Conservation (phyloP, 1,140 invertebrate species). For the Drosophila sturtevanti region DNA sequence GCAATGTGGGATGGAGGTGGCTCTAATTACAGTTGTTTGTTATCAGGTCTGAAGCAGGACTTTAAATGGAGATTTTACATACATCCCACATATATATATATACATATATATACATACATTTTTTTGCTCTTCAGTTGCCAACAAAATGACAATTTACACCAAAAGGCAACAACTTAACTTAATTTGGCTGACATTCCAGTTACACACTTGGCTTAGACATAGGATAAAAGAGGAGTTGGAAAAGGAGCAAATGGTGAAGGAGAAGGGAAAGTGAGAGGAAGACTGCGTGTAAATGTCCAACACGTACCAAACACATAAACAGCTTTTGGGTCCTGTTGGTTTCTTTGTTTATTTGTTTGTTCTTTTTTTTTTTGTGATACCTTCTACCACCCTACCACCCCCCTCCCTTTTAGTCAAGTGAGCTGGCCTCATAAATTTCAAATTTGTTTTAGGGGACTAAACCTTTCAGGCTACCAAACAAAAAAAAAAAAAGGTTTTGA, state of each 20-base stretch:
- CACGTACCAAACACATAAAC: slow-evolving; percentile 75
- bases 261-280: slow-evolving; percentile 42
- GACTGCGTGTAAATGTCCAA: slow-evolving; percentile 56
- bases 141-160: slow-evolving; percentile 64
- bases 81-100: too few species aligned
- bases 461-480: slow-evolving; percentile 30
- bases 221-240: background rate
- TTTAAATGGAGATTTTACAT: slow-evolving; percentile 64
- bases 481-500: slow-evolving; percentile 25
- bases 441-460: slow-evolving; percentile 40
- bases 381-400: background rate
- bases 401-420: slow-evolving; percentile 50
- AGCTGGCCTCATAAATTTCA: slow-evolving; percentile 63
- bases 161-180: slow-evolving; percentile 59
- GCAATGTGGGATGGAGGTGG: background rate
- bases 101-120: slow-evolving; percentile 25
- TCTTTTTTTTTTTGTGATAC: slow-evolving; percentile 7
- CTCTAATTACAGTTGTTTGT: slow-evolving; percentile 69
- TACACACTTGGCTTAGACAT: slow-evolving; percentile 12
- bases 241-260: background rate
- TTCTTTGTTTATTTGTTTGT: slow-evolving; percentile 23
- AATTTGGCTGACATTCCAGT: slow-evolving; percentile 53
- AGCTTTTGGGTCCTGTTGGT: slow-evolving; percentile 49
- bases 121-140: slow-evolving; percentile 28
- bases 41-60: slow-evolving; percentile 41